phyloP scores from a whole-genome alignment of 1,140 invertebrate genomes.

The Batillaria attramentaria region DNA sequence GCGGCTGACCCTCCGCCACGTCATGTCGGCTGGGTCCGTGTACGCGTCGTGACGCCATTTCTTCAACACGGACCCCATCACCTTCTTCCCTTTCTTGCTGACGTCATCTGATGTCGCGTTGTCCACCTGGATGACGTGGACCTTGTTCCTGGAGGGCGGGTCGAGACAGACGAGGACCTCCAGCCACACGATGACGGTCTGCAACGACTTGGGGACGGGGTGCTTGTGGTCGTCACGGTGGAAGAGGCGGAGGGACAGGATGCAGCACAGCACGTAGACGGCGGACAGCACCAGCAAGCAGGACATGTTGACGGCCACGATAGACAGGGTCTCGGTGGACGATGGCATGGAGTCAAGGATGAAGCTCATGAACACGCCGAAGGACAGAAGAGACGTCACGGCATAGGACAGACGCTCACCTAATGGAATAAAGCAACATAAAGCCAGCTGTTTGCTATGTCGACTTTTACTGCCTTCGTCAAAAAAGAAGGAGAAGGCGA shows the following conservation, averaged over 20 bases:
- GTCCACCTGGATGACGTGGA: neutral
- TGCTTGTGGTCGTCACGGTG: constrained; percentile 24
- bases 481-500: too few species aligned
- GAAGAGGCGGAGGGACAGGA: constrained; percentile 24
- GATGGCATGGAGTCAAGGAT: constrained; percentile 23
- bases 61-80: neutral
- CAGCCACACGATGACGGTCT: constrained; percentile 19
- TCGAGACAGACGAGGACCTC: constrained; percentile 20
- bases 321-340: constrained; percentile 23
- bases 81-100: neutral
- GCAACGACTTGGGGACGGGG: neutral
- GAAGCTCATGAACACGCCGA: constrained; percentile 35
- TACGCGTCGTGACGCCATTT: neutral
- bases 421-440: too few species aligned
- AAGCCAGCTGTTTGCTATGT: too few species aligned
- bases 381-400: constrained; percentile 22
- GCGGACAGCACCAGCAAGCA: constrained; percentile 11
- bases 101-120: neutral
- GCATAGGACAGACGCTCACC: constrained; percentile 25
- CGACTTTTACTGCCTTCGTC: too few species aligned
- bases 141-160: neutral
- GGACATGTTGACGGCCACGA: constrained; percentile 6
- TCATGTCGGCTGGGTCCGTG: constrained; percentile 18
- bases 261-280: constrained; percentile 16
- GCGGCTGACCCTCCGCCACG: constrained; percentile 19